Conservation (phyloP, 2,888 invertebrate species). For the Drosophila paramelanica region DNA sequence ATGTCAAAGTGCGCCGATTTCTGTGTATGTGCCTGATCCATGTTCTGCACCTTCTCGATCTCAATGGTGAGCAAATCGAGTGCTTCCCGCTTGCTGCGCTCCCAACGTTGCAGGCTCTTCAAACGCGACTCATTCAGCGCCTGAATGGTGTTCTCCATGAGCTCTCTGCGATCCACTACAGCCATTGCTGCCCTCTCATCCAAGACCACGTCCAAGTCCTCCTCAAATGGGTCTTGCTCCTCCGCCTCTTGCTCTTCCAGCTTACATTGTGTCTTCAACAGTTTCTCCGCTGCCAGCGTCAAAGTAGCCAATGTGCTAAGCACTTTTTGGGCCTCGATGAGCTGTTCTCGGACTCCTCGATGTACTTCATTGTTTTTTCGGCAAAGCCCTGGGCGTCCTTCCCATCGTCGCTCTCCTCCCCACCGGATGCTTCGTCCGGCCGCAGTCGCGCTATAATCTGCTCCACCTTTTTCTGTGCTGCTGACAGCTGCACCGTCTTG, state of each 20-base stretch:
- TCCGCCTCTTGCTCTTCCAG: slow-evolving; percentile 1
- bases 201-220: slow-evolving; percentile 9
- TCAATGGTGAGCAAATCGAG: slow-evolving; percentile 57
- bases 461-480: slow-evolving; percentile 52
- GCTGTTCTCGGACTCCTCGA: slow-evolving; percentile 46
- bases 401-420: slow-evolving; percentile 45
- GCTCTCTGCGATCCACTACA: slow-evolving; percentile 23
- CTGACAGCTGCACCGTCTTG: slow-evolving; percentile 34
- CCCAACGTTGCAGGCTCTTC: slow-evolving; percentile 59
- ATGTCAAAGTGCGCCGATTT: slow-evolving; percentile 30
- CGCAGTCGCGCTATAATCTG: slow-evolving; percentile 54
- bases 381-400: slow-evolving; percentile 57
- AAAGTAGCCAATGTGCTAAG: slow-evolving; percentile 56
- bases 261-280: slow-evolving; percentile 31
- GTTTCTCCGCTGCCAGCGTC: slow-evolving; percentile 60
- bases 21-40: slow-evolving; percentile 44
- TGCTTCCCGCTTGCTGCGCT: slow-evolving; percentile 60
- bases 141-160: slow-evolving; percentile 46
- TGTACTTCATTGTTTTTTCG: slow-evolving; percentile 56
- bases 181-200: slow-evolving; percentile 38
- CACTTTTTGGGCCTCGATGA: slow-evolving; percentile 11
- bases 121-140: slow-evolving; percentile 53
- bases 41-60: slow-evolving; percentile 61
- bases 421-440: slow-evolving; percentile 27
- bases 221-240: not conserved